These are phyloP conservation scores for Nomada hirtipes DNA, from an alignment of 2,888 invertebrate species.

Conservation along the genomic window DNA sequence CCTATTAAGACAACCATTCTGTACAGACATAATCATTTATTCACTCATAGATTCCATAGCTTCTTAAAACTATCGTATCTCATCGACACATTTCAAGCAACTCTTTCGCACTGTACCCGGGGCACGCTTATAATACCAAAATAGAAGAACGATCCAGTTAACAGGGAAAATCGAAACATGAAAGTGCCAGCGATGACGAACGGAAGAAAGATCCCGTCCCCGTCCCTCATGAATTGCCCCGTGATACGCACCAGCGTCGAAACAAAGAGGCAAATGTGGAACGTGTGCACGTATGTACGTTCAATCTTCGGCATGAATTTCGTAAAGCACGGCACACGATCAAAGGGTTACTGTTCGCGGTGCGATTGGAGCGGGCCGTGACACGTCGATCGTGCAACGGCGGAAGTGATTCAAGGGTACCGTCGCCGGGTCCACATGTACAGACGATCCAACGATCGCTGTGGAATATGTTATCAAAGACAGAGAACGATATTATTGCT, in stretches of 20 bases:
- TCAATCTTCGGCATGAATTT: conserved; percentile 1
- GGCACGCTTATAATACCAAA: no score
- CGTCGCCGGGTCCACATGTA: conserved; percentile 24
- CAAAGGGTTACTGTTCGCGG: conserved; percentile 3
- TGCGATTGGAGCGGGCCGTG: background rate
- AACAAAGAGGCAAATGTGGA: background rate
- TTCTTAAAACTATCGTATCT: no score
- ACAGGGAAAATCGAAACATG: no score
- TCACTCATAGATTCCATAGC: no score
- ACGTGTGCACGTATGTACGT: conserved; percentile 3
- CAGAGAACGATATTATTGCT: background rate
- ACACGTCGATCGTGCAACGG: conserved; percentile 7
- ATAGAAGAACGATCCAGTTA: no score
- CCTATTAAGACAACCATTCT: no score
- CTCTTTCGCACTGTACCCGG: no score
- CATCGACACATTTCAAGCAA: no score
- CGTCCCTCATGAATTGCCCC: background rate
- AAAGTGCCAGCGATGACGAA: background rate
- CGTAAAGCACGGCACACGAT: conserved; percentile 8
- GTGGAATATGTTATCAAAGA: background rate
- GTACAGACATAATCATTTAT: no score
- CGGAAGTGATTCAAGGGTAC: conserved; percentile 34
- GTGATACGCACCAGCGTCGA: background rate
- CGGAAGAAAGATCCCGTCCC: no score
- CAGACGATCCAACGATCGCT: background rate